Evolutionary conservation across 2,888 invertebrate genomes (phyloP).

Genomic region (Tetropium fuscum): DNA sequence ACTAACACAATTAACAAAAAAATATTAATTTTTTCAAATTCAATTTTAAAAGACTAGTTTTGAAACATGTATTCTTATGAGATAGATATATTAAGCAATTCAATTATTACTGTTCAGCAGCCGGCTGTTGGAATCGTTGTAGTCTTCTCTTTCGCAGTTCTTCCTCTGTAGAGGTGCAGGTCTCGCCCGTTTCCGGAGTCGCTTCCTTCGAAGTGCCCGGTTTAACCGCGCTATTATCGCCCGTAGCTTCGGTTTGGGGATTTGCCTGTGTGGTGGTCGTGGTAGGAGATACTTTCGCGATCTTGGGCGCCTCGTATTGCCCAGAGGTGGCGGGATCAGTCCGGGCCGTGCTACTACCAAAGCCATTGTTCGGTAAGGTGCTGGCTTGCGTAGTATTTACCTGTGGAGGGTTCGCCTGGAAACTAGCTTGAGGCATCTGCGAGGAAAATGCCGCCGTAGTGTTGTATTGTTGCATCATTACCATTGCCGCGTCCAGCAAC

Average conservation of each 20-base stretch:
- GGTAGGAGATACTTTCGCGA: constrained; percentile 35
- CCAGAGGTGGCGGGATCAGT: background rate
- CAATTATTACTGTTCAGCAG: background rate
- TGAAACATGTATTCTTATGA: too few relatives aligned
- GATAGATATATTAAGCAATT: too few relatives aligned
- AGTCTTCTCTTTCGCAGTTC: constrained; percentile 83
- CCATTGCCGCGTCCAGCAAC: constrained; percentile 92
- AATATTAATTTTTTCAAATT: too few relatives aligned
- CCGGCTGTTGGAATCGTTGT: constrained; percentile 74
- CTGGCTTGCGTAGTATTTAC: background rate
- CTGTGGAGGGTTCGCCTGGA: background rate
- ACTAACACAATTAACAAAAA: too few relatives aligned
- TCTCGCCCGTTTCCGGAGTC: background rate
- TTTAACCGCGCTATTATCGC: constrained; percentile 2
- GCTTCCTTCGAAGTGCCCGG: constrained; percentile 17
- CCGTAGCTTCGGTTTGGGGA: constrained; percentile 14
- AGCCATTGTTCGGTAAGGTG: constrained; percentile 3
- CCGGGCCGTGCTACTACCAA: background rate
- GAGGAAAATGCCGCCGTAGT: constrained; percentile 70
- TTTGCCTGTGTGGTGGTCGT: constrained; percentile 24
- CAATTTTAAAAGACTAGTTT: too few relatives aligned
- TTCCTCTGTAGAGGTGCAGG: constrained; percentile 66
- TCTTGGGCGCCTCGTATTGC: constrained; percentile 29
- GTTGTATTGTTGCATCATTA: constrained; percentile 95
- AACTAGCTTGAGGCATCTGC: constrained; percentile 52